These are phyloP conservation scores for Drosophila kuntzei DNA, from an alignment of 2,888 invertebrate species.

Conservation along the genomic window DNA sequence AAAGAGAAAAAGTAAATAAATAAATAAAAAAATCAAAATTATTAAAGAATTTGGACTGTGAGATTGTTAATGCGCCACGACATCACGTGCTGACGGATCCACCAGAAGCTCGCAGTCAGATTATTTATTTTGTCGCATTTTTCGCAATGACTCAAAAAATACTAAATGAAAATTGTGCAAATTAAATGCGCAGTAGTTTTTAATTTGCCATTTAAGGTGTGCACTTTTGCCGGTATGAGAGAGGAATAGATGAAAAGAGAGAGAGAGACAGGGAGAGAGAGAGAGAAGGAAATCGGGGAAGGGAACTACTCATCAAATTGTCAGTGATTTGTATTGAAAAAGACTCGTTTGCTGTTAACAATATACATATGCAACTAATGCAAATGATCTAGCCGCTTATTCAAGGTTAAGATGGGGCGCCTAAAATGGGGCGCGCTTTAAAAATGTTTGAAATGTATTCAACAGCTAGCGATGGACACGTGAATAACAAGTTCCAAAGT, in stretches of 20 bases:
- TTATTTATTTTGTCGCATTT: constrained; percentile 28
- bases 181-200: constrained; percentile 70
- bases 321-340: constrained; percentile 19
- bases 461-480: constrained; percentile 32
- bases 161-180: constrained; percentile 50
- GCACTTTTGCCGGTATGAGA: constrained; percentile 15
- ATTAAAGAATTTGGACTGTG: constrained; percentile 31
- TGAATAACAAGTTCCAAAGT: constrained; percentile 15
- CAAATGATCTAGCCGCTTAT: constrained; percentile 25
- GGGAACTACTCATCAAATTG: constrained; percentile 25
- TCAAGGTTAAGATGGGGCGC: constrained; percentile 43
- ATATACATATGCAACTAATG: constrained; percentile 33
- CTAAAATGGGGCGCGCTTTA: constrained; percentile 26
- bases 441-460: constrained; percentile 13
- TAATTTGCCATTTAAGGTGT: constrained; percentile 75
- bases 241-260: not conserved
- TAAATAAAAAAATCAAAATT: constrained; percentile 19
- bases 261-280: too few species aligned
- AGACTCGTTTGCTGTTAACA: constrained; percentile 26
- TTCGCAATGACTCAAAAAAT: constrained; percentile 26
- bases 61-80: constrained; percentile 34
- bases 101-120: constrained; percentile 31
- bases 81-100: constrained; percentile 40
- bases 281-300: not conserved
- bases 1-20: constrained; percentile 41